phyloP scores from a whole-genome alignment of 1,140 invertebrate genomes.

The Geopemphigus sp. region DNA sequence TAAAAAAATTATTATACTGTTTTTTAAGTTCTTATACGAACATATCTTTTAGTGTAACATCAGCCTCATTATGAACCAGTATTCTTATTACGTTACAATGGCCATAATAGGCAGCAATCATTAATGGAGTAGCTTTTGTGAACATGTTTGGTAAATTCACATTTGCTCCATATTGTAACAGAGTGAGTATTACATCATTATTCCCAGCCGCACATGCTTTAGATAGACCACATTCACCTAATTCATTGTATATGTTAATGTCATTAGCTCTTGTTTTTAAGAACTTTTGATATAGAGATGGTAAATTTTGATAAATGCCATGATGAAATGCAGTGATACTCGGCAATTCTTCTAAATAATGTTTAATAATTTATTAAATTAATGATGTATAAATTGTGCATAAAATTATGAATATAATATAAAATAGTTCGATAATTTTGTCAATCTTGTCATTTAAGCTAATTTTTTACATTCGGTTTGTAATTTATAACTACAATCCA shows the following conservation, averaged over 20 bases:
- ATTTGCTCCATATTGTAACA: conserved; percentile 10
- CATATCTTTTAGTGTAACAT: conserved; percentile 18
- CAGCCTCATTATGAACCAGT: conserved; percentile 15
- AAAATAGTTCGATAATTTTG: too few species aligned
- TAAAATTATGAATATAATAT: too few species aligned
- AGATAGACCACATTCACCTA: conserved; percentile 3
- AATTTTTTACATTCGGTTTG: too few species aligned
- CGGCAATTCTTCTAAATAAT: not conserved
- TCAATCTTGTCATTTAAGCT: too few species aligned
- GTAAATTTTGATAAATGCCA: conserved; percentile 33
- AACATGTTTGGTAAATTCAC: conserved; percentile 31
- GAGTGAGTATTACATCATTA: not conserved
- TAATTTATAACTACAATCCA: too few species aligned
- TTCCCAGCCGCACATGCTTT: conserved; percentile 22
- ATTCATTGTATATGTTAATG: conserved; percentile 22
- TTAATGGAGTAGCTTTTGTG: conserved; percentile 11
- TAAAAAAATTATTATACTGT: not conserved
- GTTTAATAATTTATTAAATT: too few species aligned
- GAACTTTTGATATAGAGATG: conserved; percentile 4
- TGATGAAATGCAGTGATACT: conserved; percentile 24
- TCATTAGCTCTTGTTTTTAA: conserved; percentile 17
- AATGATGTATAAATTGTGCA: too few species aligned
- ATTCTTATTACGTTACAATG: conserved; percentile 29
- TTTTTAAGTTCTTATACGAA: not conserved
- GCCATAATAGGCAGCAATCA: conserved; percentile 27